phyloP scores from a whole-genome alignment of 2,888 invertebrate species.

The Hylaea fasciaria region DNA sequence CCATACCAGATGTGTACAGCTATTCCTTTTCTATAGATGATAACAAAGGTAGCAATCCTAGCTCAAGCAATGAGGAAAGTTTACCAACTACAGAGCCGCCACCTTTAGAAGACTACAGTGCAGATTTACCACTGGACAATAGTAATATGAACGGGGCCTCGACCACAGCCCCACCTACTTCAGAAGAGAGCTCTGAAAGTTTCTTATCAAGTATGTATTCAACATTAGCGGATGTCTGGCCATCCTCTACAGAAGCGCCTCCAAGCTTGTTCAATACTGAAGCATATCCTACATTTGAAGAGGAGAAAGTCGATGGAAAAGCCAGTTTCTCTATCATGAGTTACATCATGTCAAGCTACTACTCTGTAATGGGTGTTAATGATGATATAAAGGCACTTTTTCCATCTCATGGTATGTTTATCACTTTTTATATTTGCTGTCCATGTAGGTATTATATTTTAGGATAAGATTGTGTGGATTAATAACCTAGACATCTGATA shows the following conservation, averaged over 20 bases:
- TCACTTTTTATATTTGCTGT: neutral
- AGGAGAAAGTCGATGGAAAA: conserved; percentile 48
- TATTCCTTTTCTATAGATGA: conserved; percentile 4
- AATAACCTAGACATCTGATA: too few species aligned
- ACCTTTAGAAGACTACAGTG: conserved; percentile 22
- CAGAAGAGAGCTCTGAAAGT: conserved; percentile 52
- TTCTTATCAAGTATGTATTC: conserved; percentile 68
- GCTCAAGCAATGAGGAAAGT: conserved; percentile 18
- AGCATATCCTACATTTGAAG: conserved; percentile 47
- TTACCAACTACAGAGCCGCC: conserved; percentile 37
- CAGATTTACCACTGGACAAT: conserved; percentile 17
- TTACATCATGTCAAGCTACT: conserved; percentile 65
- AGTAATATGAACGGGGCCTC: conserved; percentile 36
- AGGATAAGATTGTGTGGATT: too few species aligned
- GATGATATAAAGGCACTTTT: conserved; percentile 73
- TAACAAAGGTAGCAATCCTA: conserved; percentile 8
- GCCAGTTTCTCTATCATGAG: conserved; percentile 69
- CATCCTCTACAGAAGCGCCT: conserved; percentile 63
- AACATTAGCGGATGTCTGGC: conserved; percentile 69
- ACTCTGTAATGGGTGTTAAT: conserved; percentile 66
- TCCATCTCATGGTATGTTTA: conserved; percentile 66
- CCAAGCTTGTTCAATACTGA: conserved; percentile 63
- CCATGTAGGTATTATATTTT: neutral
- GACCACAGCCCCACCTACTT: conserved; percentile 41
- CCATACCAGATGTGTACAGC: conserved; percentile 15